Percentiles rank a stretch among this genome's conserved stretches.
Conservation (phyloP, 2,888 invertebrate species). For the Melanophora roralis region DNA sequence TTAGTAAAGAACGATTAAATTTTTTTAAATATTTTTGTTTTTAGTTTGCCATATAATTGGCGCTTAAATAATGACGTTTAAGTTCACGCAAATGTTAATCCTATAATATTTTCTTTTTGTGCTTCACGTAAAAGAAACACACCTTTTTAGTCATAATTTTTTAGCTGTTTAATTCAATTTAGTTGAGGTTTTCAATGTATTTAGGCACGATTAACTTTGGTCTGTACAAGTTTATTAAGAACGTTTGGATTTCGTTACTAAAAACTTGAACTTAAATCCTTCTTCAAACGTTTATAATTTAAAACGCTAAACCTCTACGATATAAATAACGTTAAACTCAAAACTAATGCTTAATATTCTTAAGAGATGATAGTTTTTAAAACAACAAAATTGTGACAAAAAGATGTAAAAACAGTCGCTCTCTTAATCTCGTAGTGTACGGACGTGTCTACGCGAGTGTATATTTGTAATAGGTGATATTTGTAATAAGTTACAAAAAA, state of each 20-base stretch:
- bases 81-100: conserved; percentile 37
- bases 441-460: too few species aligned
- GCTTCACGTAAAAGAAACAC: conserved; percentile 14
- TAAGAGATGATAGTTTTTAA: too few species aligned
- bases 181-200: background rate
- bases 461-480: too few species aligned
- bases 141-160: conserved; percentile 22
- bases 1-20: background rate
- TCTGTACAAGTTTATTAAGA: background rate
- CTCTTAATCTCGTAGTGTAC: too few species aligned
- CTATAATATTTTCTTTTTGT: conserved; percentile 2
- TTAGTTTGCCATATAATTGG: conserved; percentile 40
- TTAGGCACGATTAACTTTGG: background rate
- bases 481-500: too few species aligned
- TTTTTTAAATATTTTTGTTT: background rate
- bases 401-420: too few species aligned
- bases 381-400: too few species aligned
- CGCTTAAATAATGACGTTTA: conserved; percentile 47
- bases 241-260: background rate
- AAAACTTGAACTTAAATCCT: background rate
- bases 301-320: conserved; percentile 14
- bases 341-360: background rate
- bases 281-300: conserved; percentile 4
- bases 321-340: background rate
- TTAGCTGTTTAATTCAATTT: conserved; percentile 11